Base-by-base conservation (phyloP, 1,140 invertebrate species). In the Drosophila malerkotliana region DNA sequence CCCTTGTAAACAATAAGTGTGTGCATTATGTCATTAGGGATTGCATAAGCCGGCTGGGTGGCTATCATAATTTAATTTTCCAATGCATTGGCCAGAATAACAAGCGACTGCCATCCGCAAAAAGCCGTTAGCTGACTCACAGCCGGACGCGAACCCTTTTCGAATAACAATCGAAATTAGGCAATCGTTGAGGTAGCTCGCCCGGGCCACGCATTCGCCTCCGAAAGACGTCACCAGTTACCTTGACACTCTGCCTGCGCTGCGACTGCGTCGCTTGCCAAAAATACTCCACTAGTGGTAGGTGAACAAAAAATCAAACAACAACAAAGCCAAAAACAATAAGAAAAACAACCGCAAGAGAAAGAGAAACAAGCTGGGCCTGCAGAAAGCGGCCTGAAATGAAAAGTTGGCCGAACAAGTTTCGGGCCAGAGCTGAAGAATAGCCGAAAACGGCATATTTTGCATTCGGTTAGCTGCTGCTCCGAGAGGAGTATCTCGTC, bases 21-120 rank as follows among this genome's bases (percentile, higher is more conserved):
- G 61, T 47, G 60, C 59, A 75, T 88, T 87, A 88, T 83, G 78
- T 88, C 79, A 88, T 88, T 88, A 77, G 52, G 41, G 61, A 71
- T 88, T 88, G 76, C 83, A 88, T 88, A 89, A 87, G 49, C 26
- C 15, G 30, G 26, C 44, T n/a, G 34, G 10, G 3, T 37, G 34
- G 34, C 10, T 48, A 59, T 74, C 76, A 88, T 87, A 83, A 87
- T 87, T 88, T 83, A 89, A 89, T 88, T 89, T 83, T 88, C 77
- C 79, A 83, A 83, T 88, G 83, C 83, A 89, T 68, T 79, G 83
- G 64, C 76, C 83, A 88, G 83, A 88, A 88, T 88, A 89, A 88
- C 63, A 77, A 88, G 74, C 79, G 67, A 53, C 9, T 56, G 26
- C 28, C 55, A 26, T 54, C 10, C 34, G 48, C 57, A 56, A 71